These are phyloP conservation scores for Benitochromis conjunctus DNA, from an alignment of 2,113 vertebrate species.

Conservation along the genomic window DNA sequence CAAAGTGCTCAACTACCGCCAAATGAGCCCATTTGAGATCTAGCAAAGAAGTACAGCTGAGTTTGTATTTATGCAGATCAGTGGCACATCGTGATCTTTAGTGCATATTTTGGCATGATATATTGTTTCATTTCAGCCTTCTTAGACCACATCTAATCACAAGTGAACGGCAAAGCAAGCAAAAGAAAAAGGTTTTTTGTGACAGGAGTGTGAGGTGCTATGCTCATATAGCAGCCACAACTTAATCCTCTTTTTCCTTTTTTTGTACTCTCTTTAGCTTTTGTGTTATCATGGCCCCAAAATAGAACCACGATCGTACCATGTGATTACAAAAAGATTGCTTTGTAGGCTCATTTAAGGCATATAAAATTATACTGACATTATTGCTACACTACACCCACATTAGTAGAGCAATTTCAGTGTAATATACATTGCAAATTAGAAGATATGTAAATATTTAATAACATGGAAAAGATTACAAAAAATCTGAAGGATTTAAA, in stretches of 20 bases:
- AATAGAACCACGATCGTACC: not conserved
- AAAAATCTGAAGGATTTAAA: not conserved
- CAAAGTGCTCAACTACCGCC: conserved; percentile 26
- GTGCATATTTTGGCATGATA: not conserved
- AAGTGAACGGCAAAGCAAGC: not conserved
- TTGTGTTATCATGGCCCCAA: not conserved
- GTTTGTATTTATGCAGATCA: conserved; percentile 21
- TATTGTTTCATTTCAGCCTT: not conserved
- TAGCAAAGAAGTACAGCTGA: conserved; percentile 4
- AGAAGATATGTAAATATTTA: not conserved
- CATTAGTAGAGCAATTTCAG: not conserved
- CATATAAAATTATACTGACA: not conserved
- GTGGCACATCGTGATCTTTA: not conserved
- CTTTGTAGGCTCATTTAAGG: not conserved
- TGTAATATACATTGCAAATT: not conserved
- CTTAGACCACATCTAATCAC: not conserved
- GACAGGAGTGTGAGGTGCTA: not conserved
- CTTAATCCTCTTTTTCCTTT: conserved; percentile 30
- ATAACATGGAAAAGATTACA: not conserved
- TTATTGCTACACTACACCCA: not conserved
- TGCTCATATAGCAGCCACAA: not conserved
- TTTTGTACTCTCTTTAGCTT: conserved; percentile 3
- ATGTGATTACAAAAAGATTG: not conserved
- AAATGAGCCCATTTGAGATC: conserved; percentile 29
- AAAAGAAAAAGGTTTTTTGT: not conserved